Base-by-base conservation (phyloP, 2,888 invertebrate genomes). In the Patella caerulea region DNA sequence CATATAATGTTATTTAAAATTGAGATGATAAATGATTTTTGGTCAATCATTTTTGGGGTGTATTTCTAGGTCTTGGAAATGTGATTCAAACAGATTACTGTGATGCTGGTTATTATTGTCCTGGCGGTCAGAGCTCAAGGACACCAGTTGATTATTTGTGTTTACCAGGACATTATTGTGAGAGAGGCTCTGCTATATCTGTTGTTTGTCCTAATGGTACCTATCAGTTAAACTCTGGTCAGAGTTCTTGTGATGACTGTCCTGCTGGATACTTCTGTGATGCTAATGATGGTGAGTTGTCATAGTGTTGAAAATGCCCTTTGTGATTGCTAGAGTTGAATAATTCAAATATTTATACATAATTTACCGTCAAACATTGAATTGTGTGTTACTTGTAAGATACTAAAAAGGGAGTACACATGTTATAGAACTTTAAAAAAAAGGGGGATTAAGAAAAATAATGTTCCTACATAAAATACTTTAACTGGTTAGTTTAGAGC, bases 211-310 rank as follows among this genome's bases (percentile, higher is more conserved):
- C 85, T 7, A 89, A 88, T 75, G 91, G 91, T 17, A 88, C 89
- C 5, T 89, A 88, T 84, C 91, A 90, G 83, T 79, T 80, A 3
- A 85, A 85, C 75, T 77, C 80, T 11, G 89, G 88, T 2, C 84
- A 84, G 53, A 83, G 82, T 53, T 53, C 70, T 54, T 91, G 91
- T 79, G 81, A 85, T 9, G 76, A 81, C 72, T 91, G 91, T 79
- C 88, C 89, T 12, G 81, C 86, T 34, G 90, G 91, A 7, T 90
- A 88, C 81, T 91, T 84, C 79, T 89, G 89, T 80, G 86, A 89
- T 78, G 74, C 85, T 5, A 53, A 78, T 69, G 76, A 76, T 81
- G 84, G 85, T 85, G 75, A 69, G 77, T 65, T 69, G 45, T 45
- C 45, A 45, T 45, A 7, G 7, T 45, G 45, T 45, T 45, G 45